A percentile compares a stretch with the other conserved stretches of the same genome.
Evolutionary conservation across 2,888 invertebrate genomes (phyloP).

Genomic region (Meteorus cinctellus): DNA sequence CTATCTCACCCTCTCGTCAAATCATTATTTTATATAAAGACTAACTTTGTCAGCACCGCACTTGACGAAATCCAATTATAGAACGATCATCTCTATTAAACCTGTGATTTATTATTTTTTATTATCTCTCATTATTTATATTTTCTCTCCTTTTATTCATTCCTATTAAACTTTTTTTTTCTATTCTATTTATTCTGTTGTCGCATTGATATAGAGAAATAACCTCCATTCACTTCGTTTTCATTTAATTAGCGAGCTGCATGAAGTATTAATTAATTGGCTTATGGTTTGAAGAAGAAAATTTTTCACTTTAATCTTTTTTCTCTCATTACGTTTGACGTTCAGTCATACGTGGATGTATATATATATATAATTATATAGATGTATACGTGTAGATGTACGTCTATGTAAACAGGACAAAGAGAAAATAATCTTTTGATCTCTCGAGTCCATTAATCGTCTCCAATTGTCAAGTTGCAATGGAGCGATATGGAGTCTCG

Average conservation of each 20-base stretch:
- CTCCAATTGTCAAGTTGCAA: constrained; percentile 16
- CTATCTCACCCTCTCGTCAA: not conserved
- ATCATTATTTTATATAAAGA: not conserved
- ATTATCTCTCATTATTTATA: constrained; percentile 7
- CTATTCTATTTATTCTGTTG: not conserved
- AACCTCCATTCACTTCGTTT: no score
- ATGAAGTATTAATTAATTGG: no score
- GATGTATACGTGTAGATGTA: not conserved
- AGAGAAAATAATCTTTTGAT: constrained; percentile 14
- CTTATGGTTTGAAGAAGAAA: no score
- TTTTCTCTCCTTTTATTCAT: not conserved
- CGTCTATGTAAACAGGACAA: not conserved
- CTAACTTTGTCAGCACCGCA: not conserved
- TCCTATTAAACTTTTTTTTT: not conserved
- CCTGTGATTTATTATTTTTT: constrained; percentile 27
- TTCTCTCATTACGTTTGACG: no score
- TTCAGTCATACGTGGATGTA: no score
- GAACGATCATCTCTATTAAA: constrained; percentile 33
- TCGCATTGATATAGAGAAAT: not conserved
- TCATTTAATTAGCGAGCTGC: no score
- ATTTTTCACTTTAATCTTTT: no score
- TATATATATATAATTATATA: no score
- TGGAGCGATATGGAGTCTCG: constrained; percentile 21
- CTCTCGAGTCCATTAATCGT: constrained; percentile 19
- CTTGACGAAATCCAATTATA: constrained; percentile 40